phyloP scores from a whole-genome alignment of 2,797 vertebrate genomes.

The Euthynnus affinis region DNA sequence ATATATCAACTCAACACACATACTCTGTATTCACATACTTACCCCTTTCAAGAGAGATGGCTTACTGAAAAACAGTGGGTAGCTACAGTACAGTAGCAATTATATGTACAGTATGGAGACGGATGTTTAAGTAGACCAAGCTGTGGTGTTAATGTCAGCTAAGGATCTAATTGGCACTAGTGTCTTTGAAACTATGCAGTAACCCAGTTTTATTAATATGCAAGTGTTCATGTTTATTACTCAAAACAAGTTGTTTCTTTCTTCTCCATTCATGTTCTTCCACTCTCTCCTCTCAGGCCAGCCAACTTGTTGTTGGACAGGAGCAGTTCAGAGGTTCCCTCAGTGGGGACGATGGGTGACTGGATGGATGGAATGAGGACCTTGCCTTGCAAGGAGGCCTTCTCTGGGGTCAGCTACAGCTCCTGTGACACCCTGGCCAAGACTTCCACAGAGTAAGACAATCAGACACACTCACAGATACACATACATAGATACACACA shows the following conservation, averaged over 20 bases:
- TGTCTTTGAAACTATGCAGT: conserved; percentile 23
- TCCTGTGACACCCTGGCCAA: conserved; percentile 98
- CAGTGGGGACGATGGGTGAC: conserved; percentile 90
- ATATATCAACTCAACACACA: conserved; percentile 13
- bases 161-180: conserved; percentile 17
- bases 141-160: conserved; percentile 11
- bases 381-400: conserved; percentile 95
- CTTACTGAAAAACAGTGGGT: conserved; percentile 13
- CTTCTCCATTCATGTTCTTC: not conserved
- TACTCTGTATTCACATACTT: conserved; percentile 18
- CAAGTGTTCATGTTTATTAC: conserved; percentile 3
- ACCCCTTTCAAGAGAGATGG: conserved; percentile 13
- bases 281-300: conserved; percentile 83
- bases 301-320: conserved; percentile 96
- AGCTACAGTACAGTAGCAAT: conserved; percentile 8
- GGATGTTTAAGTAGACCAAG: not conserved
- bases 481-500: conserved; percentile 24
- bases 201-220: not conserved
- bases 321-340: conserved; percentile 91
- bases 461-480: conserved; percentile 41
- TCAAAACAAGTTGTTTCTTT: conserved; percentile 1
- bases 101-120: not conserved
- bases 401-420: conserved; percentile 96
- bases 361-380: conserved; percentile 96
- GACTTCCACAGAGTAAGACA: conserved; percentile 96